A percentile compares a stretch with the other conserved stretches of the same genome.
Conservation (phyloP, 2,797 vertebrate species). For the Acanthurus leucopareius region DNA sequence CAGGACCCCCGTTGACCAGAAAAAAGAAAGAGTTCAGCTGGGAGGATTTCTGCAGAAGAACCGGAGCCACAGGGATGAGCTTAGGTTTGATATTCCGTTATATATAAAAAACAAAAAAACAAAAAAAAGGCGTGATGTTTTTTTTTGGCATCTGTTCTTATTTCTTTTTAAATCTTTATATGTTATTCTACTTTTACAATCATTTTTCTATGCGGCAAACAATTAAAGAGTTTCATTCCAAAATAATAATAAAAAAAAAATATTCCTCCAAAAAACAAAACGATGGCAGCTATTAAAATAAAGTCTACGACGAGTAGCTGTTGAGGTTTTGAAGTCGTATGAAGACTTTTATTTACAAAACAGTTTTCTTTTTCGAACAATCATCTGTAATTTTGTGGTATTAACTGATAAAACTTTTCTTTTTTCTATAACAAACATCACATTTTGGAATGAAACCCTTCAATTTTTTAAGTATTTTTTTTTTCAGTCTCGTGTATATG, state of each 20-base stretch:
- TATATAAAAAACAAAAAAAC: conserved; percentile 61
- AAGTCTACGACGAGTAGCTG: conserved; percentile 53
- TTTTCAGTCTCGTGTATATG: conserved; percentile 62
- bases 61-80: conserved; percentile 62
- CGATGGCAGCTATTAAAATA: conserved; percentile 72
- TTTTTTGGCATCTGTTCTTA: conserved; percentile 83
- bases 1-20: conserved; percentile 49
- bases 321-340: conserved; percentile 47
- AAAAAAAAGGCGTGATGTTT: conserved; percentile 75
- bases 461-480: conserved; percentile 40
- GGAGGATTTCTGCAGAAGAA: conserved; percentile 69
- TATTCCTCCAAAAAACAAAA: conserved; percentile 45
- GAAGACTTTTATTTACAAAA: conserved; percentile 70
- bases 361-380: conserved; percentile 42
- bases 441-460: conserved; percentile 82
- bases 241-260: conserved; percentile 36
- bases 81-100: conserved; percentile 52
- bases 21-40: conserved; percentile 54
- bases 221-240: conserved; percentile 80
- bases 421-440: conserved; percentile 47
- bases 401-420: conserved; percentile 41
- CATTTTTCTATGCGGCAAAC: conserved; percentile 74
- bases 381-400: conserved; percentile 42
- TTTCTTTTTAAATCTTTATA: conserved; percentile 66
- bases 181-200: conserved; percentile 78